These are phyloP conservation scores for Zoroaster sp. DNA, from an alignment of 53 echinoderm and acorn worm genomes.

Conservation along the genomic window DNA sequence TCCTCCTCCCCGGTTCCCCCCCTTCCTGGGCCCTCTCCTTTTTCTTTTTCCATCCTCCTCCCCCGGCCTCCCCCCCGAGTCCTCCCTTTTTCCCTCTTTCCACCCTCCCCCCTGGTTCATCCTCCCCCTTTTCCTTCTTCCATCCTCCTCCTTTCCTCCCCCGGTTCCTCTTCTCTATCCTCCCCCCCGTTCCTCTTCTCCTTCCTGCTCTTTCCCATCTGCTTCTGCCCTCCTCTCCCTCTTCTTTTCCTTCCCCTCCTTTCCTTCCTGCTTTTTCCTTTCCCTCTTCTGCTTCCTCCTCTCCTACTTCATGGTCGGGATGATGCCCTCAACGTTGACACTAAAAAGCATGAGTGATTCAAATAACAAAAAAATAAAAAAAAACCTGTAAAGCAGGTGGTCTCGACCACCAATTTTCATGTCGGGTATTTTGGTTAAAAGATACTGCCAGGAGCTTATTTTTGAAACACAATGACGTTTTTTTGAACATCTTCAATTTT, in stretches of 20 bases:
- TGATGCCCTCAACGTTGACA: no score
- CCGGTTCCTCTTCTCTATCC: neutral
- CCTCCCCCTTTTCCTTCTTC: neutral
- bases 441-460: no score
- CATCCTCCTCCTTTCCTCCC: neutral
- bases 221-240: neutral
- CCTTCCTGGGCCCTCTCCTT: neutral
- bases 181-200: neutral
- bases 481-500: no score
- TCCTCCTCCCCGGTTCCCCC: neutral
- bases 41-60: neutral
- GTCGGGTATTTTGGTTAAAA: no score
- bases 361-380: no score
- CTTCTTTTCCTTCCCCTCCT: neutral
- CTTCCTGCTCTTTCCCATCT: neutral
- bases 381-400: no score
- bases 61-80: neutral
- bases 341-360: no score
- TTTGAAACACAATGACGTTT: no score
- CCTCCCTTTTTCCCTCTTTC: neutral
- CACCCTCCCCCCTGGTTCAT: neutral
- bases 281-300: no score
- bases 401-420: no score
- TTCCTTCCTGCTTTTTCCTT: neutral
- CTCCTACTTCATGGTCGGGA: no score